Base-by-base conservation (phyloP, 2,797 vertebrate species). In the Silurus aristotelis region DNA sequence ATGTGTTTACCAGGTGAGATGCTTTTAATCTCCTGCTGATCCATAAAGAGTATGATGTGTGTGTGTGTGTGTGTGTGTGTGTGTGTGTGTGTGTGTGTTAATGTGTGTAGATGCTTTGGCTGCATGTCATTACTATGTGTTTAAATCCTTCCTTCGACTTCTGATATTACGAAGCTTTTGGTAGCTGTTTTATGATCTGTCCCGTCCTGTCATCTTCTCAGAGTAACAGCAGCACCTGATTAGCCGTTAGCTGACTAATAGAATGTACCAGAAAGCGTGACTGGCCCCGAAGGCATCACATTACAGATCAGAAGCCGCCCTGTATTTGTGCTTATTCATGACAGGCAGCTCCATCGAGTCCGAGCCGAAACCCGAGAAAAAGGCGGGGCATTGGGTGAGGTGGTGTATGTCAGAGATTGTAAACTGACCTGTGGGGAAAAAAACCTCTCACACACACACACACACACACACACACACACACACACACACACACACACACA, bases 1-100 rank as follows among this genome's bases (percentile, higher is more conserved):
- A 95, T 95, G 94, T 82, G 66, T 95, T 92, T 95, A 95, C 90
- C 95, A 95, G 95, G 95, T 95, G 92, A 92, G 95, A 60, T 48
- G 38, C 56, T 75, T 52, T 73, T 48, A 61, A 20, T 61, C 56
- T 19, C 5, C 56, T 38, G 19, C 31, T 78, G 31, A 61, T 8
- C 0, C 6, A 14, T 75, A 25, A 2, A 55, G 22, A 71, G 9
- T 5, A 12, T 76, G 70, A 6, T 22, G 1, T 58, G 25, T 27
- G 1, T 67, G 25, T 67, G 66, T 67, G 66, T 67, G 66, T 67
- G 14, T 67, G 66, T 67, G 66, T 67, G n/a, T 31, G 2, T 67
- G 25, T 67, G 5, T 67, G 5, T 38, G 38, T 38, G 38, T 38
- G 38, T 38, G 38, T 38, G 31, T 63, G 10, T 43, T n/a, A 0